A percentile compares a stretch with the other conserved stretches of the same genome.
Evolutionary conservation across 1,140 invertebrate genomes (phyloP).

Genomic region (Pseudomyrmex flavicornis): DNA sequence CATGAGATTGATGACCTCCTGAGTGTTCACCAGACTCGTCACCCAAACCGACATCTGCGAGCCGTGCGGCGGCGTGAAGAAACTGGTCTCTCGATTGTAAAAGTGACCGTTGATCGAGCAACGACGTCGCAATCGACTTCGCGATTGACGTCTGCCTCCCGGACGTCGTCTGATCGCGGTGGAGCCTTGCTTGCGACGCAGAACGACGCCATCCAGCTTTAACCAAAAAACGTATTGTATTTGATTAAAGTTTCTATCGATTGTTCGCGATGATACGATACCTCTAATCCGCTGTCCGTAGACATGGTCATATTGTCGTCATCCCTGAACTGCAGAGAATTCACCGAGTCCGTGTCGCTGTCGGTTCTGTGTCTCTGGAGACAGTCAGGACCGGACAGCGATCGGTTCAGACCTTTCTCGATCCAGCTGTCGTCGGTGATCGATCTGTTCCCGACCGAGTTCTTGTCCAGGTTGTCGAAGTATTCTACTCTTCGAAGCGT

Average conservation of each 20-base stretch:
- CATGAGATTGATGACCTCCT: conserved; percentile 93
- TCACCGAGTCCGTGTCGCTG: conserved; percentile 83
- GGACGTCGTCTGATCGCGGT: conserved; percentile 90
- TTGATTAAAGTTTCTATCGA: background rate
- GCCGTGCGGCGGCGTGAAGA: conserved; percentile 94
- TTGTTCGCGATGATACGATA: conserved; percentile 50
- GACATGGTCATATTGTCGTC: conserved; percentile 85
- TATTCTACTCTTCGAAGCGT: conserved; percentile 81
- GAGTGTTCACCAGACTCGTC: conserved; percentile 91
- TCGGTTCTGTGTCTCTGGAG: conserved; percentile 85
- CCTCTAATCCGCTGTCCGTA: conserved; percentile 84
- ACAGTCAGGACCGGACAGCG: conserved; percentile 90
- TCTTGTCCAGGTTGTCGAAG: conserved; percentile 83
- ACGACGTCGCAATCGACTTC: conserved; percentile 89
- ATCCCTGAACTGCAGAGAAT: conserved; percentile 82
- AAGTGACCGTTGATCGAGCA: conserved; percentile 96
- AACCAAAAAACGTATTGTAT: background rate
- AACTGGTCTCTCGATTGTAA: conserved; percentile 94
- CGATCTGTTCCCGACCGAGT: conserved; percentile 79
- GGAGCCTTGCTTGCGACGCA: conserved; percentile 86
- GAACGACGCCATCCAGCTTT: conserved; percentile 81
- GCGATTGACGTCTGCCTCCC: conserved; percentile 88
- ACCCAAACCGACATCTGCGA: conserved; percentile 95
- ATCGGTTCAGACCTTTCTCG: conserved; percentile 87
- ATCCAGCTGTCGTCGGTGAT: conserved; percentile 85